Conservation (phyloP, 2,888 invertebrate genomes). For the Argynnis bischoffii region DNA sequence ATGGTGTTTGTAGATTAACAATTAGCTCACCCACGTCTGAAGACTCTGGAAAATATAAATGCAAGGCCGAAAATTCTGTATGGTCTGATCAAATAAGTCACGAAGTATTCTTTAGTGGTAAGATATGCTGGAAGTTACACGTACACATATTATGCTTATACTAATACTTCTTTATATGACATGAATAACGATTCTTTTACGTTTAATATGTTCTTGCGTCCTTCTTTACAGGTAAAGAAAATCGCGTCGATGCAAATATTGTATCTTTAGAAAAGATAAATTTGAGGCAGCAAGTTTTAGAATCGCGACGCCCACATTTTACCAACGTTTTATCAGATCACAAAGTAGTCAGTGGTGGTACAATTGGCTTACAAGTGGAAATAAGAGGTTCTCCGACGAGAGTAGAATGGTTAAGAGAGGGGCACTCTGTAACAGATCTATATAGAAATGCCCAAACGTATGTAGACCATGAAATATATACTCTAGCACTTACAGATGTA, state of each 20-base stretch:
- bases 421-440: constrained; percentile 79
- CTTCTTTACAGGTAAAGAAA: constrained; percentile 59
- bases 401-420: constrained; percentile 89
- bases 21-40: constrained; percentile 85
- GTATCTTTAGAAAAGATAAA: constrained; percentile 61
- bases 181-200: background rate
- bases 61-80: constrained; percentile 87
- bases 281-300: constrained; percentile 62
- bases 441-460: constrained; percentile 86
- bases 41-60: constrained; percentile 89
- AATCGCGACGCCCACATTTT: constrained; percentile 86
- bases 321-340: constrained; percentile 86
- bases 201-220: background rate
- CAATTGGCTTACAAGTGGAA: constrained; percentile 91
- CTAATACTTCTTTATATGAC: background rate
- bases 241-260: constrained; percentile 57
- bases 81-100: constrained; percentile 89
- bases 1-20: constrained; percentile 88
- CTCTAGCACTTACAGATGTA: constrained; percentile 87
- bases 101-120: constrained; percentile 86
- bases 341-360: constrained; percentile 88
- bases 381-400: constrained; percentile 87
- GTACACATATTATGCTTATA: constrained; percentile 33
- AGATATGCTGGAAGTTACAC: constrained; percentile 37
- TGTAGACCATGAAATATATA: constrained; percentile 86